Base-by-base conservation (phyloP, 2,113 vertebrate species). In the Periophthalmodon schlosseri region DNA sequence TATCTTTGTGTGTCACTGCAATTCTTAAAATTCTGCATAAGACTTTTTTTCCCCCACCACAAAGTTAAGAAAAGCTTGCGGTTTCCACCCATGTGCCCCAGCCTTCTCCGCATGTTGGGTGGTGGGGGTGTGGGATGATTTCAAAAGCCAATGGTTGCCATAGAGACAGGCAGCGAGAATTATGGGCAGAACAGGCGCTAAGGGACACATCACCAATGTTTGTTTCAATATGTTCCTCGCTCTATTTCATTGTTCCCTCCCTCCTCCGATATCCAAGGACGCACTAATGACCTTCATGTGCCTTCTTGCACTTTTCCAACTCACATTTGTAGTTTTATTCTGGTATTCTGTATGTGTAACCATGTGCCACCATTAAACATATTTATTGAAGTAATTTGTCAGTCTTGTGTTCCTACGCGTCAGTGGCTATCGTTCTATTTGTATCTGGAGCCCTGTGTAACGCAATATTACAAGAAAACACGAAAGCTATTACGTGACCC, bases 351-450 rank as follows among this genome's bases (percentile, higher is more conserved):
- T 77, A 36, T 23, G 8, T 82, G 50, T 4, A 75, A 70, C 34
- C 75, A 44, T 71, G 73, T 67, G 68, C 16, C 54, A 72, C 82
- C 68, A 80, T 87, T 86, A 85, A 78, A 71, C 65, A 75, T 77
- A 87, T 86, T 88, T 90, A 87, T 86, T 88, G 82, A 70, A 70
- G 78, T 77, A 75, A 89, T 89, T 87, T 68, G 82, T 91, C 84
- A 86, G 58, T 77, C 21, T 18, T 67, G 69, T 0, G 18, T 54
- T 76, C 73, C 65, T 70, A 16, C 21, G 73, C 79, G 78, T 80
- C 75, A 78, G 74, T 85, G 74, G 73, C 80, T 15, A 65, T 78
- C 74, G 56, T 76, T 88, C 80, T 72, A 89, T 91, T 82, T 87
- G 82, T 80, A 76, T 88, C 77, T 73, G 69, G 69, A 74, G 75